Percentiles rank a stretch among this genome's conserved stretches.
phyloP scores from a whole-genome alignment of 2,888 invertebrate species.

The Phlogophora meticulosa region DNA sequence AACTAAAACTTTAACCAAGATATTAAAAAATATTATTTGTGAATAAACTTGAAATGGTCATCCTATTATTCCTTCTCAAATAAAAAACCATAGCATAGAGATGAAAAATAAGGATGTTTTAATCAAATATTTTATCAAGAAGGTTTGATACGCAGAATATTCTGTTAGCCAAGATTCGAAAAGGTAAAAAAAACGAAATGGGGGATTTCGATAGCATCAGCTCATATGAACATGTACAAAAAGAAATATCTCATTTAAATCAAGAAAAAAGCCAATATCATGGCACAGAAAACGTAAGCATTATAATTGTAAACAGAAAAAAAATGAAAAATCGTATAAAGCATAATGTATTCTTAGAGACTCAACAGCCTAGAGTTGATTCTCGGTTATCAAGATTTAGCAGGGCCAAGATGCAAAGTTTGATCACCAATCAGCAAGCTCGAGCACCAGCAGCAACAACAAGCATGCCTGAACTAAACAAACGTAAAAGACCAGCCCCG shows the following conservation, averaged over 20 bases:
- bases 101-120: too few species aligned
- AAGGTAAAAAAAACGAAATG: slow-evolving; percentile 14
- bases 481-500: neutral
- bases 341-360: slow-evolving; percentile 15
- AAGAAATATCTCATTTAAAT: slow-evolving; percentile 16
- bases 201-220: slow-evolving; percentile 3
- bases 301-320: slow-evolving; percentile 45
- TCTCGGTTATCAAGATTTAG: slow-evolving; percentile 28
- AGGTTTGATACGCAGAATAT: neutral
- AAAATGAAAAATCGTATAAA: slow-evolving; percentile 31
- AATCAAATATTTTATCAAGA: too few species aligned
- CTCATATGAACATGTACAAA: neutral
- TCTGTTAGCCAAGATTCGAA: neutral
- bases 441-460: too few species aligned
- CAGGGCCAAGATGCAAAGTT: neutral
- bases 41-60: too few species aligned
- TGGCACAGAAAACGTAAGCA: slow-evolving; percentile 38
- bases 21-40: too few species aligned
- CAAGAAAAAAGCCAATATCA: slow-evolving; percentile 8
- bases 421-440: slow-evolving; percentile 9
- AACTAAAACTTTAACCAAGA: too few species aligned
- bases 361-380: neutral
- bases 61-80: too few species aligned
- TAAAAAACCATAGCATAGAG: too few species aligned
- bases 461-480: slow-evolving; percentile 48